A percentile compares a stretch with the other conserved stretches of the same genome.
Evolutionary conservation across 2,888 invertebrate genomes (phyloP).

Genomic region (Rhimphoctona megacephalus): DNA sequence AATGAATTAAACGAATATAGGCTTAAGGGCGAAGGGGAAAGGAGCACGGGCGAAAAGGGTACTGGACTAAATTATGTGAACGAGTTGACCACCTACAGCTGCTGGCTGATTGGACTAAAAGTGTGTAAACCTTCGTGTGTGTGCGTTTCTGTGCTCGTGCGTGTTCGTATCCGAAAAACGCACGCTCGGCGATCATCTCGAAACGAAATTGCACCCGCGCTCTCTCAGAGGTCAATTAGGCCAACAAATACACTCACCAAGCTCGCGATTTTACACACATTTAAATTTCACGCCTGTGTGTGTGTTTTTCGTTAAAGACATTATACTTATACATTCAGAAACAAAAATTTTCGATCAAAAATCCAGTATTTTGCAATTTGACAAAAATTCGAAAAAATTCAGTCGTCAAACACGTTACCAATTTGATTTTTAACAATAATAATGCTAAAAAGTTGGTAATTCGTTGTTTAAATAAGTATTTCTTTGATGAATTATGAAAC

Average conservation of each 20-base stretch:
- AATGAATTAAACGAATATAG: constrained; percentile 13
- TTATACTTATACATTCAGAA: background rate
- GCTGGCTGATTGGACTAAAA: constrained; percentile 43
- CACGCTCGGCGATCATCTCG: constrained; percentile 48
- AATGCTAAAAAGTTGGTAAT: background rate
- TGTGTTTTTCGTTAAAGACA: no score
- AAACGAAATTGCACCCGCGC: constrained; percentile 65
- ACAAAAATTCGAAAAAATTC: no score
- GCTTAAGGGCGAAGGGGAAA: background rate
- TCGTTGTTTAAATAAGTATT: background rate
- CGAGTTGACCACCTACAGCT: constrained; percentile 69
- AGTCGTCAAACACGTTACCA: background rate
- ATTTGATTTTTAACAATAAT: background rate
- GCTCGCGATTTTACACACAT: background rate
- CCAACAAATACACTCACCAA: background rate
- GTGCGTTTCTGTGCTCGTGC: background rate
- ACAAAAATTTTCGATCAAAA: background rate
- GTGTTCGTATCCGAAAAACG: constrained; percentile 16
- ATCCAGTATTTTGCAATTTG: background rate
- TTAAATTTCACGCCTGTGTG: background rate
- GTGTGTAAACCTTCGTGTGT: constrained; percentile 1
- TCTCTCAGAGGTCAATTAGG: constrained; percentile 59
- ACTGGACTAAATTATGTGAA: constrained; percentile 60
- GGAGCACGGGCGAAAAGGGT: constrained; percentile 20
- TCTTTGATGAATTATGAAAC: background rate